Evolutionary conservation across 2,797 vertebrate genomes (phyloP), one percentile per base, ranked within the genome.

Genomic region (Propithecus deckenii): DNA sequence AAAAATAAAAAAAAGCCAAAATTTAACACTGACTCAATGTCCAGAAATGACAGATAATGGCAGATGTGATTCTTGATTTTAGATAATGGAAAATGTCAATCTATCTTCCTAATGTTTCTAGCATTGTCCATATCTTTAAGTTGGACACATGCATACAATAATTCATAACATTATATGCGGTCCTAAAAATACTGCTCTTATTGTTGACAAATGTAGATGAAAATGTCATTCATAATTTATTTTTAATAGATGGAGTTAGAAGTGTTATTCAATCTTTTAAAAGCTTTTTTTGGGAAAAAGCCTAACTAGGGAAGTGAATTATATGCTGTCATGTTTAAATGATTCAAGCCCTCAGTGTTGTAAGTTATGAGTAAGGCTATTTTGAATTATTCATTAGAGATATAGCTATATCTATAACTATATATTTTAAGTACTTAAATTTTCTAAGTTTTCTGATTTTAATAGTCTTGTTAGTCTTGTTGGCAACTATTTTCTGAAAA

Each of bases 161-260:
- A 23, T 50, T 92, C 81, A 91, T 57, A 78, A 81, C 81, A 18
- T 93, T 86, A 50, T 81, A 43, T 61, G 32, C 7, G 22, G 20
- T 38, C 35, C 46, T 79, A n/a, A 92, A 93, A 92, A 92, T 71
- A 75, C 59, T 43, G 1, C 86, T 38, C 9, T 55, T 41, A 7
- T 10, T 38, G n/a, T 89, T 38, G 41, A 41, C 65, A n/a, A 9
- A 22, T 93, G 87, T 52, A 61, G 35, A 89, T 84, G 48, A 94
- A 97, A 91, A 92, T 94, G 76, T 63, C 23, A 18, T 83, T 86
- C 5, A 10, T 61, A 83, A 91, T 78, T 74, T 88, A 81, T 93
- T 55, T 12, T 59, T 28, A 28, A 28, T 28, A 76, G 78, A 57
- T 95, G 57, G 50, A 65, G 5, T 32, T 55, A 83, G 30, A 90